Evolutionary conservation across 1,140 invertebrate species (phyloP), one percentile per base, ranked within the genome.

Genomic region (Steinernema feltiae): DNA sequence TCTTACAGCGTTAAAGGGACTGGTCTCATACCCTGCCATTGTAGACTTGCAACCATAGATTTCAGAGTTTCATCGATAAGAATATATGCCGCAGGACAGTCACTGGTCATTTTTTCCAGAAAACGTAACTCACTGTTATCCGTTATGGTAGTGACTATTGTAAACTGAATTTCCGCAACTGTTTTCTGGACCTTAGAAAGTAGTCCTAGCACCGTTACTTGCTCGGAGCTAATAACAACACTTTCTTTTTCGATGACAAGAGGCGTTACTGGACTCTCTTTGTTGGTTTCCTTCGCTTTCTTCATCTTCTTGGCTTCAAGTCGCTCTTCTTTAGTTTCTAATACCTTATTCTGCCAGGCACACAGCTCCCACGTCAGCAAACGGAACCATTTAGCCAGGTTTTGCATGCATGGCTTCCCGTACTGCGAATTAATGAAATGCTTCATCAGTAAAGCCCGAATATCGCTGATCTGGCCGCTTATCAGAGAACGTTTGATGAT

Each of bases 391-490:
- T n/a, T 63, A 12, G 53, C 53, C 7, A 63, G 7, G 24, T 63
- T 63, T 3, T 63, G 7, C 53, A 63, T 63, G 53, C 53, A 15
- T 3, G 12, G 53, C 24, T 63, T 63, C 24, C 53, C 53, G 53
- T 63, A 63, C 53, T 63, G 53, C 12, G 53, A 63, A 63, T 63
- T 63, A 3, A 63, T 7, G 53, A 63, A 63, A 27, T 63, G 53
- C 24, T 63, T 63, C 53, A 63, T 17, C 53, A 63, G 24, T 21
- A 63, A 27, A 21, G 53, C 53, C 24, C 53, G 53, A 27, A 63
- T 63, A 27, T 63, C 53, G 53, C 24, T 63, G 15, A 21, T n/a
- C 24, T 63, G 53, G 24, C 53, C 24, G 24, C 12, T 27, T 21
- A 63, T 12, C 53, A 63, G 7, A 63, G 53, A 21, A 15, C 53